Evolutionary conservation across 2,113 vertebrate genomes (phyloP).

Genomic region (Rhinopomastus cyanomelas): DNA sequence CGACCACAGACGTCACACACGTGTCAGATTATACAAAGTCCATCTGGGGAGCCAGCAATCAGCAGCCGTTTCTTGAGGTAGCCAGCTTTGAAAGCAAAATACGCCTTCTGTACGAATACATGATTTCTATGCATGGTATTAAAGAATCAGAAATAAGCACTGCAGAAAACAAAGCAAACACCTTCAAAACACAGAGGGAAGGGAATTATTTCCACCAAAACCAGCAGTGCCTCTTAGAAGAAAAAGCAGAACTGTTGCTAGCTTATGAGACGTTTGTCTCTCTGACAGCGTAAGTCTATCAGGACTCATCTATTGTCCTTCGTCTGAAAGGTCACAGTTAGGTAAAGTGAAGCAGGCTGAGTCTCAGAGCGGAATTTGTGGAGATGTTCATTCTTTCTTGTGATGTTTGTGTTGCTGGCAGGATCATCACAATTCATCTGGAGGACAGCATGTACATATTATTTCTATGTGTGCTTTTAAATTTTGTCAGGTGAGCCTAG

Average conservation of each 20-base stretch:
- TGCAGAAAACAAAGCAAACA: not conserved
- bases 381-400: not conserved
- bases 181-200: not conserved
- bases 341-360: not conserved
- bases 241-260: not conserved
- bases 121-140: not conserved
- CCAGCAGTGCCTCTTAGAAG: not conserved
- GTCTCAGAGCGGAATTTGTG: not conserved
- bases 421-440: not conserved
- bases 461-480: not conserved
- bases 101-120: not conserved
- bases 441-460: not conserved
- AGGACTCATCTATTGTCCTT: not conserved
- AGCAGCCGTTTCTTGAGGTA: not conserved
- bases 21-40: constrained; percentile 17
- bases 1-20: constrained; percentile 45
- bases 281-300: not conserved
- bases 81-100: not conserved
- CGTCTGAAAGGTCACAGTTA: not conserved
- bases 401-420: not conserved
- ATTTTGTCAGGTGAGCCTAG: not conserved
- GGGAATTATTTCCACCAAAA: not conserved
- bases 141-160: not conserved
- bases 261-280: not conserved
- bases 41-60: constrained; percentile 29